Base-by-base conservation (phyloP, 2,113 vertebrate genomes). In the Aleadryas rufinucha region DNA sequence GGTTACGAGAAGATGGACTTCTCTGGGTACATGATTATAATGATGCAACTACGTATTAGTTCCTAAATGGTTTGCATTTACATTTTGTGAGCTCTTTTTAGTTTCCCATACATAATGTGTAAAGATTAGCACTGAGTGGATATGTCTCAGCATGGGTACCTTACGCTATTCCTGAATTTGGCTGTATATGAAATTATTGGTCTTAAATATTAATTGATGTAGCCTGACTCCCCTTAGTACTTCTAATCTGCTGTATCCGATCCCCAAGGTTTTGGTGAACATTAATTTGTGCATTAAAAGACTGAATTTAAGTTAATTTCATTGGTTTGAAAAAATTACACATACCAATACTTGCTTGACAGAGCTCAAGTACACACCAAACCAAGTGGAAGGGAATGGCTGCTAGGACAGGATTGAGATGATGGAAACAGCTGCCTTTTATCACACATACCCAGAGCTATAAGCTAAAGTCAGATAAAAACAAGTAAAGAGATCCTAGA, bases 141-240 rank as follows among this genome's bases (percentile, higher is more conserved):
- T 93, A 13, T 54, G 17, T 72, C 37, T 92, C 69, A 94, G 64
- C 72, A n/a, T 59, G 49, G 31, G 23, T 78, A 81, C 59, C 59
- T 83, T 44, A 75, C 21, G 1, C 64, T 77, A 15, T 26, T 78
- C 52, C 80, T 92, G 49, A 57, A 90, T 89, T 89, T 93, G 69
- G 10, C 64, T 97, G 86, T 95, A 84, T 95, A 76, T 94, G 94
- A 97, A 97, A 97, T 97, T 93, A 90, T 72, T 97, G 95, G 96
- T 93, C 93, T 97, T 97, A 98, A 98, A 97, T 97, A 97, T 97
- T 98, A 97, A 98, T 97, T 98, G 96, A 89, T 95, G 83, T 97
- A 97, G 97, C 95, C 94, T 96, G 97, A 96, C 97, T 98, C 96
- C 96, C 95, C 81, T 96, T 94, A 98, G 95, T 95, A 93, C 92